These are phyloP conservation scores for Ctenochaetus hawaiiensis DNA, from an alignment of 2,797 vertebrate genomes.

Conservation along the genomic window DNA sequence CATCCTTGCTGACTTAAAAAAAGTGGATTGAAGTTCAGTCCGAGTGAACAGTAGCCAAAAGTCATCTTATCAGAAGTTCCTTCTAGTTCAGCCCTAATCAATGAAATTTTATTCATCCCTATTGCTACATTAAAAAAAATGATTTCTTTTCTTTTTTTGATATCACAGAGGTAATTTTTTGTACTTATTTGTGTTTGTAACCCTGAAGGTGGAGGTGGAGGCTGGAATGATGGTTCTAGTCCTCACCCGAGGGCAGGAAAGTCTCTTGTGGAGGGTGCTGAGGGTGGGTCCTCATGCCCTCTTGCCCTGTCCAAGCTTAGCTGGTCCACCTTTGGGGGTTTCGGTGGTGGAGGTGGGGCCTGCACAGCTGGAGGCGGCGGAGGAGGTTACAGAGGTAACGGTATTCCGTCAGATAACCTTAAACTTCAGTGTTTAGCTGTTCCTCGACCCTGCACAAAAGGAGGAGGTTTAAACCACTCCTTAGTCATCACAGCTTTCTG, in stretches of 20 bases:
- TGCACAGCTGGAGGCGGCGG: slow-evolving; percentile 92
- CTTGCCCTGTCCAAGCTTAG: slow-evolving; percentile 86
- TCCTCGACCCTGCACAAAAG: not conserved
- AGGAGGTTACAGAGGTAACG: slow-evolving; percentile 91
- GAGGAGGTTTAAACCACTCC: too few species aligned
- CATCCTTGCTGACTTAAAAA: not conserved
- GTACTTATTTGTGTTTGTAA: not conserved
- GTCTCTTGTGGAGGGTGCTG: slow-evolving; percentile 88
- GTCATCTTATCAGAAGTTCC: not conserved
- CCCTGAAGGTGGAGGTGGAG: slow-evolving; percentile 87
- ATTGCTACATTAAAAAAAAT: too few species aligned
- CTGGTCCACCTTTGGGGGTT: slow-evolving; percentile 92
- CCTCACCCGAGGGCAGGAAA: slow-evolving; percentile 83
- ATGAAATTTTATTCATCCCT: not conserved
- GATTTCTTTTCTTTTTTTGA: too few species aligned
- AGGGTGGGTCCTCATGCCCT: slow-evolving; percentile 89
- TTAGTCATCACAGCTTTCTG: not conserved
- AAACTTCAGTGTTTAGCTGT: not conserved
- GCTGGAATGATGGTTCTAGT: slow-evolving; percentile 85
- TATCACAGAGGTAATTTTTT: too few species aligned
- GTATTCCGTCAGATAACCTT: not conserved
- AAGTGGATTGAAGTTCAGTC: not conserved
- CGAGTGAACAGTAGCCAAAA: not conserved
- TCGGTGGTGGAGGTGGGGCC: slow-evolving; percentile 92
- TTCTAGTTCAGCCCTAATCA: too few species aligned